Evolutionary conservation across 2,113 vertebrate genomes (phyloP).

Genomic region (Chroicocephalus ridibundus): DNA sequence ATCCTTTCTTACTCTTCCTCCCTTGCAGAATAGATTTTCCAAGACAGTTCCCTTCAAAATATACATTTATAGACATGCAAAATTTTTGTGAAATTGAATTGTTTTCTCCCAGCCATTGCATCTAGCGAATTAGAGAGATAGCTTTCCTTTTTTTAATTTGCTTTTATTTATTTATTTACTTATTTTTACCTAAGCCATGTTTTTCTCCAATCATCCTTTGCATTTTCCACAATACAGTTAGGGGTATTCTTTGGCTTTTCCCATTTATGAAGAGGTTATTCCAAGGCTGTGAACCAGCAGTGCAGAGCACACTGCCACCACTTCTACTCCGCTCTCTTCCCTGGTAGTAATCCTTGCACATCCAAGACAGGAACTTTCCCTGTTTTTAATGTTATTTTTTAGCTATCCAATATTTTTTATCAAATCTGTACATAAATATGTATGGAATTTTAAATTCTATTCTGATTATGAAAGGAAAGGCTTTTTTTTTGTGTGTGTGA

Average conservation of each 20-base stretch:
- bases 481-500: not conserved
- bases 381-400: not conserved
- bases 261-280: not conserved
- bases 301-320: not conserved
- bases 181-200: rapidly evolving
- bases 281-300: not conserved
- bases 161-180: not conserved
- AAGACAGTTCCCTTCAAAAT: not conserved
- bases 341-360: not conserved
- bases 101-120: not conserved
- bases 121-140: not conserved
- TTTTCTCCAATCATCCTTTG: not conserved
- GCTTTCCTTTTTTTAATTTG: not conserved
- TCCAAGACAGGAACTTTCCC: not conserved
- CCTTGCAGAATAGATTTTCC: not conserved
- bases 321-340: not conserved
- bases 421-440: rapidly evolving
- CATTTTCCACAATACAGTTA: not conserved
- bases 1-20: not conserved
- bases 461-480: not conserved
- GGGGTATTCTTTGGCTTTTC: not conserved
- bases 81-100: not conserved
- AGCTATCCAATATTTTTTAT: not conserved
- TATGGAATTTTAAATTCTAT: not conserved
- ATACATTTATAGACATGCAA: not conserved